phyloP scores from a whole-genome alignment of 2,797 vertebrate species.

The Anguilla pacifica region DNA sequence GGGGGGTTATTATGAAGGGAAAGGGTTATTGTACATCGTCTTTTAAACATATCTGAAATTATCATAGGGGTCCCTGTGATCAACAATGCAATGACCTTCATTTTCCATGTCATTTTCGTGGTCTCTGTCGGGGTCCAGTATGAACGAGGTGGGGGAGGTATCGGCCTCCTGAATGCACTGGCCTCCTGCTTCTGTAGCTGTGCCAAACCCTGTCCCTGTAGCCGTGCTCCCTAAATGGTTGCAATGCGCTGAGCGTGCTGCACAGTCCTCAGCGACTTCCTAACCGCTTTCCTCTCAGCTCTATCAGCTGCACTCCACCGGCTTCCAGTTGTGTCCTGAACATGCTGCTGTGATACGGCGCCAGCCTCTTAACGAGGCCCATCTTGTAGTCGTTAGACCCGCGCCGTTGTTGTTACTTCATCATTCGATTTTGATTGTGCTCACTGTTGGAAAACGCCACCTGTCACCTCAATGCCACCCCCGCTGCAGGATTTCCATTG shows the following conservation, averaged over 20 bases:
- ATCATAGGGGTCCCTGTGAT: neutral
- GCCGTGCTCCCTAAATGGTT: neutral
- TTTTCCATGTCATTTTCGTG: conserved; percentile 26
- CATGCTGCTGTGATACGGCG: neutral
- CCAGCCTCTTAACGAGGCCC: neutral
- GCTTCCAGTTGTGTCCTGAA: neutral
- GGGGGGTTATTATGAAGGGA: neutral
- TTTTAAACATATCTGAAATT: conserved; percentile 17
- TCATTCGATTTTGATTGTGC: conserved; percentile 8
- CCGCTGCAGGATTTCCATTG: neutral
- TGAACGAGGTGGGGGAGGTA: neutral
- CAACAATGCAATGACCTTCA: conserved; percentile 15
- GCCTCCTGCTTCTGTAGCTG: neutral
- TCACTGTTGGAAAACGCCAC: neutral
- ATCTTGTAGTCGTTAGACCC: neutral
- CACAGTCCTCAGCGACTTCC: neutral
- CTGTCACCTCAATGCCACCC: neutral
- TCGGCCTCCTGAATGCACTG: neutral
- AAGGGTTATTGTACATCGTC: neutral
- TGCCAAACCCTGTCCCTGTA: neutral
- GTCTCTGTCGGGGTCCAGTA: neutral
- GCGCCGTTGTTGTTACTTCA: neutral
- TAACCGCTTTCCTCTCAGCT: neutral
- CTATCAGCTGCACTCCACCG: neutral
- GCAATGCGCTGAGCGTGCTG: neutral